Evolutionary conservation across 2,113 vertebrate species (phyloP).

Genomic region (Brevimyrus niger): DNA sequence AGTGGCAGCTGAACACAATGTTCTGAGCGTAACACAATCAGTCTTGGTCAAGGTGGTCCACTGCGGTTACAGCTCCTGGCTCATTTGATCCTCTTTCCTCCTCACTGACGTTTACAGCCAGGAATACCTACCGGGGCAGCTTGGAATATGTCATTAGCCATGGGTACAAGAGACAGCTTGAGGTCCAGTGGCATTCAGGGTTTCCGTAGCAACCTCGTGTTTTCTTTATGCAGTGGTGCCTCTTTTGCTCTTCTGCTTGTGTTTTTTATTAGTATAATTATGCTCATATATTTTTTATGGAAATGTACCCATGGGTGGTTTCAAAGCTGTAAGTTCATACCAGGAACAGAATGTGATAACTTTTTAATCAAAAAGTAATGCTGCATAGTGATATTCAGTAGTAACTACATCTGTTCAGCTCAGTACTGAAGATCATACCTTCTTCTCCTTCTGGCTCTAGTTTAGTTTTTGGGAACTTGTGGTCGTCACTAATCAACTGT

Average conservation of each 20-base stretch:
- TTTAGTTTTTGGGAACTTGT: neutral
- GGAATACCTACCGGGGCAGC: neutral
- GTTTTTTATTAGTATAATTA: neutral
- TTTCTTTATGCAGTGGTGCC: neutral
- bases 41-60: neutral
- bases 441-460: neutral
- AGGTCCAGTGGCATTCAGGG: neutral
- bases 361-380: neutral
- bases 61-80: neutral
- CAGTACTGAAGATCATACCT: neutral
- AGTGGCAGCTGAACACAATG: neutral
- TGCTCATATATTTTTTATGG: neutral
- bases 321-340: neutral
- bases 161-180: neutral
- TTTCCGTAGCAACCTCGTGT: neutral
- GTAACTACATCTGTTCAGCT: neutral
- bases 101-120: neutral
- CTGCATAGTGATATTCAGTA: neutral
- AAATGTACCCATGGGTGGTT: neutral
- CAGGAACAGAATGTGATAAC: neutral
- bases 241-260: neutral
- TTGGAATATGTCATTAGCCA: neutral
- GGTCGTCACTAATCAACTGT: neutral
- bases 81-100: neutral
- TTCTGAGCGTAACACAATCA: constrained; percentile 3